Base-by-base conservation (phyloP, 2,113 vertebrate genomes). In the Morphnarchus princeps region DNA sequence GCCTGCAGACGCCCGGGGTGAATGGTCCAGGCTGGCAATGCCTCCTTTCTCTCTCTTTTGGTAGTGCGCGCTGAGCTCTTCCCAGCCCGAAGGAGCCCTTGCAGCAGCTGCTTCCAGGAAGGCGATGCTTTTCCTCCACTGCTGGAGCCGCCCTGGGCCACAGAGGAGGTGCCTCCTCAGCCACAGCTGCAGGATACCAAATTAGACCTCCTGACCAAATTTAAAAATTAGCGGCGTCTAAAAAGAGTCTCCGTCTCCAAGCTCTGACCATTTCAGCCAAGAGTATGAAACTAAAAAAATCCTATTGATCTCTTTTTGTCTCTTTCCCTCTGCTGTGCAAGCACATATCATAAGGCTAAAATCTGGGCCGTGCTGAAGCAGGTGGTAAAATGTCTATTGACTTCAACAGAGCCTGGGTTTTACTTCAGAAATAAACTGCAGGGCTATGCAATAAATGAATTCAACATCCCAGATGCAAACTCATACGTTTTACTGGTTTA, bases 121-220 rank as follows among this genome's bases (percentile, higher is more conserved):
- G 4, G 3, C 0, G 4, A 16, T 0, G 2, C 29, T 85, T 76
- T 67, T 79, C 31, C 42, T 18, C 5, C 0, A 0, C 18, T 2
- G 0, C 32, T 29, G 47, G 43, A 59, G 11, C n/a, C 11, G 43
- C 24, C 87, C 47, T 28, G 47, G 17, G 52, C 28, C 1, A 4
- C 59, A 70, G 61, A 69, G 32, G 25, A 42, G 19, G 20, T 82
- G 22, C 31, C 18, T 87, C 43, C 19, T 5, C 40, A 79, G 62
- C 38, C 36, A n/a, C 47, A 50, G n/a, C 34, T 0, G 0, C 5
- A 22, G 40, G 20, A 7, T 4, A 34, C 34, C 3, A 4, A 40
- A 49, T 12, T 19, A 83, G 52, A 43, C 19, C 19, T 73, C 34
- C 69, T 54, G 42, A 55, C 3, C 52, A 59, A 54, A 62, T 42